A percentile compares a stretch with the other conserved stretches of the same genome.
Conservation (phyloP, 2,888 invertebrate species). For the Xestia sexstrigata region DNA sequence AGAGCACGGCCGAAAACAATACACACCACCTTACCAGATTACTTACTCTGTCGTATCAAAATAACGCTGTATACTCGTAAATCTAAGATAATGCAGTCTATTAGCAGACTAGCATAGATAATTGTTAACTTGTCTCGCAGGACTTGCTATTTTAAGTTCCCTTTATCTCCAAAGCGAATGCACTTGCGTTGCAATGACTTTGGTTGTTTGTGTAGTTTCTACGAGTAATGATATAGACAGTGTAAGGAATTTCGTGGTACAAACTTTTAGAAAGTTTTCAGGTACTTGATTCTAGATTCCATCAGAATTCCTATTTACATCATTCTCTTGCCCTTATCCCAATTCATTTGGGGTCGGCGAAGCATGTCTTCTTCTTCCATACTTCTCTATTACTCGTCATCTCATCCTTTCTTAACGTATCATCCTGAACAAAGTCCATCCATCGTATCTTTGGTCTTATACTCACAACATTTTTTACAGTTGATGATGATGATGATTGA, state of each 20-base stretch:
- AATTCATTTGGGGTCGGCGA: too few species aligned
- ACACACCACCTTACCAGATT: slow-evolving; percentile 43
- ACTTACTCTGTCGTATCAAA: slow-evolving; percentile 44
- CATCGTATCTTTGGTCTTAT: too few species aligned
- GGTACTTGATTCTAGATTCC: not conserved
- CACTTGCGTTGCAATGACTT: slow-evolving; percentile 8
- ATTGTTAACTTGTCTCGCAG: slow-evolving; percentile 19
- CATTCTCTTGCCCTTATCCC: too few species aligned
- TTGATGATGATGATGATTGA: too few species aligned
- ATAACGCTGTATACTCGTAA: slow-evolving; percentile 52
- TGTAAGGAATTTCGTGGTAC: not conserved
- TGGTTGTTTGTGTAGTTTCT: not conserved
- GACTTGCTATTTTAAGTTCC: slow-evolving; percentile 43
- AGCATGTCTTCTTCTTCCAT: too few species aligned
- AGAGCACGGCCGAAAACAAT: not conserved
- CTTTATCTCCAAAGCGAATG: slow-evolving; percentile 45
- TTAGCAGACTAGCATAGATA: slow-evolving; percentile 54
- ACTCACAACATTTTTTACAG: too few species aligned
- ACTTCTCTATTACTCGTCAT: too few species aligned
- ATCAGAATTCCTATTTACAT: not conserved
- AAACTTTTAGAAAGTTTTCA: not conserved
- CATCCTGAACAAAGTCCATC: too few species aligned
- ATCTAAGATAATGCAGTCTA: slow-evolving; percentile 51
- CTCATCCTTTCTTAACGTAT: too few species aligned
- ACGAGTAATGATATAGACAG: not conserved